Evolutionary conservation across 2,888 invertebrate genomes (phyloP), one percentile per base, ranked within the genome.

Genomic region (Drosophila formosana): DNA sequence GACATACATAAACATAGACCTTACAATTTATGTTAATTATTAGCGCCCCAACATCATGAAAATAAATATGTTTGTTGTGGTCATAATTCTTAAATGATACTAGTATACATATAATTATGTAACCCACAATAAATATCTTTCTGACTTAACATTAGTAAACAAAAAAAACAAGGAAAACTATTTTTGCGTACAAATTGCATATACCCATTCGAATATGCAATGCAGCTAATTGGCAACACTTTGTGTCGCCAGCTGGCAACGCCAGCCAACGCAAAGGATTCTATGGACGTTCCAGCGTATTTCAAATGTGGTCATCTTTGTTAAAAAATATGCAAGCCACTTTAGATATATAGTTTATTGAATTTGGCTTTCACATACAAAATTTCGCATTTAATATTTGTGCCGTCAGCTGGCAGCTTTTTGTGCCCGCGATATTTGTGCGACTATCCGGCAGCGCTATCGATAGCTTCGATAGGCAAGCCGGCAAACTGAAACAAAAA

Each of bases 381-480:
- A 18, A 18, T 18, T 18, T 18, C 18, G 1, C 11, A 37, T 37
- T 37, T 4, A 37, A 37, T 37, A 41, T 18, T 9, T 5, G 45
- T n/a, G 32, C 46, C 4, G 3, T 8, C 3, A 37, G 77, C 63
- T 67, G 72, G 72, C 58, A 75, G 63, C 75, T 47, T 50, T 13
- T 8, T 13, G 37, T 34, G 18, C 18, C 18, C 18, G 18, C 18
- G 18, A 18, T 23, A 9, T 26, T 30, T 30, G 30, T 30, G 30
- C 30, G 8, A 8, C 32, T 9, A 8, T 32, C 32, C 9, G 32
- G 32, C 8, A 32, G 26, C 5, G 4, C 37, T 28, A 57, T 72
- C 74, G 78, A 78, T 64, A 39, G 18, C 11, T 67, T 58, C 68
- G 78, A 75, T 75, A 61, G 11, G n/a, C 47, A 72, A 77, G 39